Conservation (phyloP, 2,113 vertebrate genomes). For the Zosterops lateralis region DNA sequence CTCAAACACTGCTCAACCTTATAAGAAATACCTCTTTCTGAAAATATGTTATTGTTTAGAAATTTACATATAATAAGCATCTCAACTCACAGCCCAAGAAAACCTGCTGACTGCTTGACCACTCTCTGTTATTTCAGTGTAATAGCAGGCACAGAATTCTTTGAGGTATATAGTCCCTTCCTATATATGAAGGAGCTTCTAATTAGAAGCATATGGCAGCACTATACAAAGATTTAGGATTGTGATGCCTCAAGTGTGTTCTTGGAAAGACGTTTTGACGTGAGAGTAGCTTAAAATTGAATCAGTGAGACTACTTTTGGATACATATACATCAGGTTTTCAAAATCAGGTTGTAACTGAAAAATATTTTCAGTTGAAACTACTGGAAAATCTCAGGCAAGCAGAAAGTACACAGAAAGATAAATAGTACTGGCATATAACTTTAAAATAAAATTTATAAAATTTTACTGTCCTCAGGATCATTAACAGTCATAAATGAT, state of each 20-base stretch:
- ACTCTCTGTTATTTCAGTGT: not conserved
- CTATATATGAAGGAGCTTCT: not conserved
- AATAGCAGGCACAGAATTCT: not conserved
- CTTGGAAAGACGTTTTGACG: not conserved
- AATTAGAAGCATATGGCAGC: not conserved
- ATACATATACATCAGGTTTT: not conserved
- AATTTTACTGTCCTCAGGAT: not conserved
- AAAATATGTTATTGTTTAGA: not conserved
- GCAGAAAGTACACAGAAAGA: slow-evolving; percentile 10
- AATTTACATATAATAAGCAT: not conserved
- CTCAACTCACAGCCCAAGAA: not conserved
- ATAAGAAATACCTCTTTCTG: not conserved
- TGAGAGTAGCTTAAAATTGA: not conserved
- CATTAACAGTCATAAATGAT: slow-evolving; percentile 13
- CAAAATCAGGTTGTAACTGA: not conserved
- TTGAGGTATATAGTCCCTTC: not conserved
- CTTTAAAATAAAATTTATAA: not conserved
- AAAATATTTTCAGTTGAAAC: not conserved
- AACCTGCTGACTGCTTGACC: not conserved
- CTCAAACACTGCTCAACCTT: not conserved
- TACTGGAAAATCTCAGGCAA: not conserved
- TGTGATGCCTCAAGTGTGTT: not conserved
- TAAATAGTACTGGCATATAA: not conserved
- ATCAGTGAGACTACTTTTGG: not conserved
- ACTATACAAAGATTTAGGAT: not conserved